Conservation (phyloP, 2,797 vertebrate species). For the Florisuga fusca region DNA sequence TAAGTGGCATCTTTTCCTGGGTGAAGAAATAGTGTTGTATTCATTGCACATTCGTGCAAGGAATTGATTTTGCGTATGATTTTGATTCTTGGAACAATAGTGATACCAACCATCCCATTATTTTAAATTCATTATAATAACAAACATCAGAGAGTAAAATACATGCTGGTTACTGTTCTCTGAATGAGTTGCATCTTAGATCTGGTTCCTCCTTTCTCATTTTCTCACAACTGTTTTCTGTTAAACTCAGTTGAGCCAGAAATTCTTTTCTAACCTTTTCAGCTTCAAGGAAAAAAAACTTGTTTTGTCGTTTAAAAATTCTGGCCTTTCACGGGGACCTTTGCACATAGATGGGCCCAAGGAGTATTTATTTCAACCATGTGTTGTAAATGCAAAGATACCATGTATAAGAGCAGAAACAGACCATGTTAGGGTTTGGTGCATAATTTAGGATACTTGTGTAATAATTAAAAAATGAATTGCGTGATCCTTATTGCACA, state of each 20-base stretch:
- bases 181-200: background rate
- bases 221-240: background rate
- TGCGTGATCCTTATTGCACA: background rate
- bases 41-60: background rate
- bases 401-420: background rate
- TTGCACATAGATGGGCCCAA: background rate
- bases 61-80: background rate
- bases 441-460: background rate
- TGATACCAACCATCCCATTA: background rate
- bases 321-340: background rate
- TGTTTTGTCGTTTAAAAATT: background rate
- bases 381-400: background rate
- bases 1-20: background rate
- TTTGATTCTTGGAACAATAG: background rate
- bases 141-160: background rate
- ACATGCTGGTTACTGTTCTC: background rate
- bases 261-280: background rate
- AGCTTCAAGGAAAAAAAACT: background rate
- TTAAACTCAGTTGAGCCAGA: background rate
- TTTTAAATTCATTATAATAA: background rate
- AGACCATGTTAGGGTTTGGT: background rate
- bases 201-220: background rate
- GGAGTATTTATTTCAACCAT: background rate
- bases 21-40: background rate
- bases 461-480: background rate